Percentiles rank a stretch among this genome's conserved stretches.
phyloP scores from a whole-genome alignment of 1,140 invertebrate genomes.

The Vanessa tameamea region DNA sequence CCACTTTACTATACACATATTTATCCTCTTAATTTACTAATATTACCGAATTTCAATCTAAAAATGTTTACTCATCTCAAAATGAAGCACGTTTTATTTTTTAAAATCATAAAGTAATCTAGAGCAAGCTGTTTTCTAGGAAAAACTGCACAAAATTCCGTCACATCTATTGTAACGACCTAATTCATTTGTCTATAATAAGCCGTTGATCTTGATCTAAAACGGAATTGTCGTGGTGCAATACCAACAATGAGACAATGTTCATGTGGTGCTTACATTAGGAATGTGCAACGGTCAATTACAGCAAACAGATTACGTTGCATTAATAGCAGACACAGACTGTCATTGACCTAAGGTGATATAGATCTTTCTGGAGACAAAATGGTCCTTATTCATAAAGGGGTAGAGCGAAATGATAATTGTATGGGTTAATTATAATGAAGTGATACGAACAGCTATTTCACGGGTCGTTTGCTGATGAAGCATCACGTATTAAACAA shows the following conservation, averaged over 20 bases:
- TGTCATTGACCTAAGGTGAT: conserved; percentile 43
- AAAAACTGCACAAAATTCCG: conserved; percentile 19
- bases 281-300: conserved; percentile 39
- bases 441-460: conserved; percentile 58
- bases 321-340: conserved; percentile 40
- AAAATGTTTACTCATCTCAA: neutral
- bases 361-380: conserved; percentile 23
- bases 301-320: conserved; percentile 35
- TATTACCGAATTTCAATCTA: neutral
- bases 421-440: conserved; percentile 48
- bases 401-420: neutral
- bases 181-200: conserved; percentile 50
- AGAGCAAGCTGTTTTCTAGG: conserved; percentile 16
- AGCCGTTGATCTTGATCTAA: conserved; percentile 56
- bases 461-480: conserved; percentile 59
- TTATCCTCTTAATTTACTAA: neutral
- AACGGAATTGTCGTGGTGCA: conserved; percentile 26
- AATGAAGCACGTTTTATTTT: neutral
- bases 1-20: neutral
- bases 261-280: conserved; percentile 53
- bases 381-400: conserved; percentile 37
- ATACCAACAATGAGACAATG: conserved; percentile 30
- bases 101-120: conserved; percentile 20
- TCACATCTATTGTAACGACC: conserved; percentile 47
- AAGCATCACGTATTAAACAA: conserved; percentile 11